Conservation (phyloP, 2,797 vertebrate species). For the Chiloscyllium punctatum region DNA sequence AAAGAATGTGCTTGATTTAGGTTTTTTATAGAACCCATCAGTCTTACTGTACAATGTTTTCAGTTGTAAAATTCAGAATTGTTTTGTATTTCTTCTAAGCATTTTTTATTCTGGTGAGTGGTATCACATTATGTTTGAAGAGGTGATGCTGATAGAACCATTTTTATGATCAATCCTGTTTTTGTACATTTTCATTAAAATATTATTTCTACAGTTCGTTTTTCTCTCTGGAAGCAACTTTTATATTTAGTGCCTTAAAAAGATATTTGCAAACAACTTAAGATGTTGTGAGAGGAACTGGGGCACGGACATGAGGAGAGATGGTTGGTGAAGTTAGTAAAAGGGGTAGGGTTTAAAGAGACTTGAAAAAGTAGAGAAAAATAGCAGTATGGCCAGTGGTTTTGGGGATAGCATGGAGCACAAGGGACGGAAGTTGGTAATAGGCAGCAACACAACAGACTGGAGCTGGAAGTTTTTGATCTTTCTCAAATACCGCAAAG, state of each 20-base stretch:
- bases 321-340: neutral
- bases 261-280: neutral
- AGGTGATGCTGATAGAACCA: neutral
- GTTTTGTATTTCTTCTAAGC: neutral
- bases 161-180: neutral
- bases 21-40: neutral
- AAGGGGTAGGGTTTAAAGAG: neutral
- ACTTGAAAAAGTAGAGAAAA: neutral
- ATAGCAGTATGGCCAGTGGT: too few relatives aligned
- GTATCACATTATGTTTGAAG: neutral
- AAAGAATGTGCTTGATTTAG: neutral
- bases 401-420: neutral
- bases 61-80: conserved; percentile 1
- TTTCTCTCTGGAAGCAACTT: neutral
- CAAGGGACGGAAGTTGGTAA: neutral
- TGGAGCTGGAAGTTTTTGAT: neutral
- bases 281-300: neutral
- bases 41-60: neutral
- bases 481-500: neutral
- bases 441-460: neutral
- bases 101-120: neutral
- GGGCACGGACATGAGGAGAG: too few relatives aligned
- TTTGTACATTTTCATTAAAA: conserved; percentile 35
- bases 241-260: neutral
- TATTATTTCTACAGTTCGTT: neutral